Conservation (phyloP, 2,888 invertebrate genomes). For the Idaea straminata region DNA sequence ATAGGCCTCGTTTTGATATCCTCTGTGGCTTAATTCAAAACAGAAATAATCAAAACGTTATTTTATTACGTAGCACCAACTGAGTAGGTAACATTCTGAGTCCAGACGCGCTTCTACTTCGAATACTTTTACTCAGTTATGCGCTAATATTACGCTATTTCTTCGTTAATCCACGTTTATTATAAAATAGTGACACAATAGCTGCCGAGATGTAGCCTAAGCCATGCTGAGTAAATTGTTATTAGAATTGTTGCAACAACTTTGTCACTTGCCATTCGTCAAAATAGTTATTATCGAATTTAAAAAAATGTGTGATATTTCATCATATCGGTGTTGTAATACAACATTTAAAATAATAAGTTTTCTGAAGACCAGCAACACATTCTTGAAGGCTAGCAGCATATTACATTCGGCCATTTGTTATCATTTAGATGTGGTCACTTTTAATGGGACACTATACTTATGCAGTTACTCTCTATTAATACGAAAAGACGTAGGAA, state of each 20-base stretch:
- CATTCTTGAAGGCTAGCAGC: no score
- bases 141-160: no score
- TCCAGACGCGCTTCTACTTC: not conserved
- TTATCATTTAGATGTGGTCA: no score
- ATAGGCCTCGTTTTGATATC: not conserved
- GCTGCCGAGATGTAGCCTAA: slow-evolving; percentile 4
- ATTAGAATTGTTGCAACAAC: not conserved
- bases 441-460: no score
- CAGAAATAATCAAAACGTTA: not conserved
- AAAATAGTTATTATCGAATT: not conserved
- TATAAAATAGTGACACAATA: slow-evolving; percentile 34
- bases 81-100: not conserved
- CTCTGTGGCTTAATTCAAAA: not conserved
- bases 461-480: no score
- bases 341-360: no score
- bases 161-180: not conserved
- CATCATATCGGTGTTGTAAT: not conserved
- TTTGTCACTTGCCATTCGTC: not conserved
- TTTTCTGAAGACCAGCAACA: no score
- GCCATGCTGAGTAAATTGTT: not conserved
- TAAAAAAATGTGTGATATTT: not conserved
- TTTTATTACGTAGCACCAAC: not conserved
- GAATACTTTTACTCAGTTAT: not conserved
- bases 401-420: no score
- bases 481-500: no score